Conservation (phyloP, 2,797 vertebrate species). For the Clarias platycephalus region DNA sequence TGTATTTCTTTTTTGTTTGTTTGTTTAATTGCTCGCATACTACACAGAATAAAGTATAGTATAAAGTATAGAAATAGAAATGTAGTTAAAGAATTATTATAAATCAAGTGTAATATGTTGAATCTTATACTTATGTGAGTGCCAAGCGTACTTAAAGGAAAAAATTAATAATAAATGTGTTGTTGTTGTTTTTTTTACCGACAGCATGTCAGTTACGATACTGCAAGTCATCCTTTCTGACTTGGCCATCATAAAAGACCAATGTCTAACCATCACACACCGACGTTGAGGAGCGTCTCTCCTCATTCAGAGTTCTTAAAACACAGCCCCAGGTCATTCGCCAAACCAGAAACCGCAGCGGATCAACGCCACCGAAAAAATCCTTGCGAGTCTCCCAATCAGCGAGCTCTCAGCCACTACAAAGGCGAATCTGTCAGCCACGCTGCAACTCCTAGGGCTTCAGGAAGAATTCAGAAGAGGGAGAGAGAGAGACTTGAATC, state of each 20-base stretch:
- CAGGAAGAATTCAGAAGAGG: conserved; percentile 32
- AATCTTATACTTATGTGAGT: too few species aligned
- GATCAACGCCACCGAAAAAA: conserved; percentile 36
- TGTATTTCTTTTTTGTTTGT: neutral
- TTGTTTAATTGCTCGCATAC: neutral
- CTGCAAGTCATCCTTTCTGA: neutral
- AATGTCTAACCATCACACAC: neutral
- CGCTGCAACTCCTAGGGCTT: conserved; percentile 31
- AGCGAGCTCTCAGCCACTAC: conserved; percentile 40
- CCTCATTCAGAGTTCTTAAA: conserved; percentile 31
- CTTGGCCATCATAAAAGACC: neutral
- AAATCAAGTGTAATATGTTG: neutral
- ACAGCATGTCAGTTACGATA: neutral
- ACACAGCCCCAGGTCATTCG: conserved; percentile 44
- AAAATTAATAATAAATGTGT: too few species aligned
- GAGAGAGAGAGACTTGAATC: conserved; percentile 37
- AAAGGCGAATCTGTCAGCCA: conserved; percentile 45
- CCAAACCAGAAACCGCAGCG: conserved; percentile 28
- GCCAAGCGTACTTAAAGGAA: neutral
- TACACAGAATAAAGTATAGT: neutral
- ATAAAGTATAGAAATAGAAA: too few species aligned
- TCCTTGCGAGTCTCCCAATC: conserved; percentile 34
- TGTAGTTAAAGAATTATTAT: neutral
- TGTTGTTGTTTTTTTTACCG: neutral
- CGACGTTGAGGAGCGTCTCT: conserved; percentile 1